Evolutionary conservation across 2,888 invertebrate species (phyloP).

Genomic region (Agapostemon virescens): DNA sequence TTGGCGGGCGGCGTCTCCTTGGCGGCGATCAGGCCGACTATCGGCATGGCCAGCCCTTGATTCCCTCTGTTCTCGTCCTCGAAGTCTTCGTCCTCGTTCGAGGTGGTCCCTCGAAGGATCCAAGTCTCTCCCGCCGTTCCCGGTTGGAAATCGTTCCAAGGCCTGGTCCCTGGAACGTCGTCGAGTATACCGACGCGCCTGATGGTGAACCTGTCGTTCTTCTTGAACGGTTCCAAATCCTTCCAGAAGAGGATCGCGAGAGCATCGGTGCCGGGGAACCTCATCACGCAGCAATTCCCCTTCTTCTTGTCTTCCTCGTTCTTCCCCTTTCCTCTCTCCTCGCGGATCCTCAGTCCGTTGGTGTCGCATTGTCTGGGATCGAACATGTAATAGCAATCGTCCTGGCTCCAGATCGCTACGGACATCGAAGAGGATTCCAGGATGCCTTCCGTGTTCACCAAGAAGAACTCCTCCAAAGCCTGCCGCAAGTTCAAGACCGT

Average conservation of each 20-base stretch:
- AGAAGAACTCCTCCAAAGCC: constrained; percentile 74
- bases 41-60: constrained; percentile 80
- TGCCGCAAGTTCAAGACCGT: constrained; percentile 69
- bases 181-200: constrained; percentile 68
- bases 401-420: constrained; percentile 83
- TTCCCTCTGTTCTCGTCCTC: constrained; percentile 77
- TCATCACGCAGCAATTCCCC: constrained; percentile 74
- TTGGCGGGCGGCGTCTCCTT: constrained; percentile 71
- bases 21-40: constrained; percentile 77
- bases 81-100: constrained; percentile 72
- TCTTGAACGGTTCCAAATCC: constrained; percentile 68
- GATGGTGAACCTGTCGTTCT: constrained; percentile 73
- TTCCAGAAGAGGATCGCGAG: constrained; percentile 66
- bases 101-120: constrained; percentile 71
- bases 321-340: constrained; percentile 59
- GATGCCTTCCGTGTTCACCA: constrained; percentile 71
- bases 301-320: constrained; percentile 55
- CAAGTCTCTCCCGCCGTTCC: constrained; percentile 71
- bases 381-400: constrained; percentile 83
- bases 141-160: constrained; percentile 73
- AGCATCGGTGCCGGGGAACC: constrained; percentile 66
- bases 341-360: constrained; percentile 72
- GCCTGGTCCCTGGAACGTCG: constrained; percentile 72
- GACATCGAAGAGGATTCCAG: constrained; percentile 73
- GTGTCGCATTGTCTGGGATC: constrained; percentile 82